phyloP scores from a whole-genome alignment of 2,888 invertebrate genomes.

The Drosophila paucipuncta region DNA sequence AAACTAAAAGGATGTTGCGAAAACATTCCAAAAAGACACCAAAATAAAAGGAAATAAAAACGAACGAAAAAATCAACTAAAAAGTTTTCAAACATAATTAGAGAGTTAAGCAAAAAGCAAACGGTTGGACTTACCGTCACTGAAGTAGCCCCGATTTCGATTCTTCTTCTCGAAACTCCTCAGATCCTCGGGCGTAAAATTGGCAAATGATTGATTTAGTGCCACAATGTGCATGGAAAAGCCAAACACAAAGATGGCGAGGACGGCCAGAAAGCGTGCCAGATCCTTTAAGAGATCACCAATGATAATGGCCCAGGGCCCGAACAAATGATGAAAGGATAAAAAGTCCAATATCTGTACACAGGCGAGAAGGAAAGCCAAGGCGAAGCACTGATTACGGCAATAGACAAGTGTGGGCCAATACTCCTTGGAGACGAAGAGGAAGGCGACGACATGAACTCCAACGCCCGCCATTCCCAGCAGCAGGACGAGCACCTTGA shows the following conservation, averaged over 20 bases:
- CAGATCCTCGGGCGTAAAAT: slow-evolving; percentile 88
- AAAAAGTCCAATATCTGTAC: slow-evolving; percentile 99
- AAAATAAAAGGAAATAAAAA: slow-evolving; percentile 21
- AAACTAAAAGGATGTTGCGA: slow-evolving; percentile 61
- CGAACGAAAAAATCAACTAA: neutral
- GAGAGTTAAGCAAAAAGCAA: slow-evolving; percentile 59
- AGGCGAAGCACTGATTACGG: slow-evolving; percentile 98
- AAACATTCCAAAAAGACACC: slow-evolving; percentile 69
- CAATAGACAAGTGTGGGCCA: slow-evolving; percentile 96
- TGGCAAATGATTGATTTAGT: slow-evolving; percentile 96
- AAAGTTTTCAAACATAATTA: slow-evolving; percentile 15
- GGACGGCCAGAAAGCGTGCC: slow-evolving; percentile 97
- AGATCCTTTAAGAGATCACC: slow-evolving; percentile 97
- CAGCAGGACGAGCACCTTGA: slow-evolving; percentile 93
- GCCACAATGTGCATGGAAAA: slow-evolving; percentile 99
- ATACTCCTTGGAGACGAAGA: slow-evolving; percentile 89
- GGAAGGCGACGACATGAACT: slow-evolving; percentile 93
- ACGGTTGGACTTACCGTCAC: slow-evolving; percentile 89
- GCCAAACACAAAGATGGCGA: slow-evolving; percentile 99
- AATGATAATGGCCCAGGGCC: slow-evolving; percentile 99
- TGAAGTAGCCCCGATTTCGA: slow-evolving; percentile 87
- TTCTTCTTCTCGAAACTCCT: slow-evolving; percentile 87
- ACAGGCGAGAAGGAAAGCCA: slow-evolving; percentile 97
- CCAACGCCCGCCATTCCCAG: slow-evolving; percentile 96
- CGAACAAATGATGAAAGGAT: slow-evolving; percentile 99